phyloP scores from a whole-genome alignment of 2,888 invertebrate genomes.

The Cataglyphis albicans region DNA sequence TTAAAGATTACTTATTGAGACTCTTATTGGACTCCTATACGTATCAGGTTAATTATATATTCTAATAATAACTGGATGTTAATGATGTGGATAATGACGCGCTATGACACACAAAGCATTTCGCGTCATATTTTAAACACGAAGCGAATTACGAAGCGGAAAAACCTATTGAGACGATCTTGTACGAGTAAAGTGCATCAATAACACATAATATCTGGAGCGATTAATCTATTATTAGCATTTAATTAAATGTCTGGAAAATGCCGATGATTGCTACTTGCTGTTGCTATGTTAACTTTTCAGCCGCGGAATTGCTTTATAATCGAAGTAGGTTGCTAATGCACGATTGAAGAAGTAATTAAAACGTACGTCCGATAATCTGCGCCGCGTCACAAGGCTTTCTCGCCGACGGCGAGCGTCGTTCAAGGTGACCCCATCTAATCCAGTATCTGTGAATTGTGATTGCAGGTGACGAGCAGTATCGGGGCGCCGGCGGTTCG shows the following conservation, averaged over 20 bases:
- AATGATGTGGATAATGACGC: neutral
- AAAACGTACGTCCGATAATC: conserved; percentile 2
- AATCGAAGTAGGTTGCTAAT: conserved; percentile 34
- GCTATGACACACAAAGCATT: neutral
- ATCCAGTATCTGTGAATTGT: conserved; percentile 32
- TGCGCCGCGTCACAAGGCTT: neutral
- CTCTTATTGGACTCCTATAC: neutral
- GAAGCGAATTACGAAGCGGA: neutral
- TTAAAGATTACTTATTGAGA: neutral
- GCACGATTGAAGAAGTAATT: conserved; percentile 22
- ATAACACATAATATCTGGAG: neutral
- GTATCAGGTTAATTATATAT: neutral
- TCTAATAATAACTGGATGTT: neutral
- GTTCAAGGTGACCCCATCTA: conserved; percentile 46
- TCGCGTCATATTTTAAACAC: neutral
- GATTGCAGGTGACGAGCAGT: conserved; percentile 84
- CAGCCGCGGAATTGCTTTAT: conserved; percentile 6
- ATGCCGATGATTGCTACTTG: conserved; percentile 3
- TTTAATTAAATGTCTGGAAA: conserved; percentile 27
- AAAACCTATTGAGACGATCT: conserved; percentile 10
- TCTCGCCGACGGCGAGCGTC: conserved; percentile 5
- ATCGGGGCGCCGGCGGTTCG: conserved; percentile 86
- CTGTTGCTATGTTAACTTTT: conserved; percentile 6
- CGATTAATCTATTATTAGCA: conserved; percentile 29
- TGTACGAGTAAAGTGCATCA: conserved; percentile 3